Conservation (phyloP, 2,797 vertebrate genomes). For the Atherinosoma microstoma region DNA sequence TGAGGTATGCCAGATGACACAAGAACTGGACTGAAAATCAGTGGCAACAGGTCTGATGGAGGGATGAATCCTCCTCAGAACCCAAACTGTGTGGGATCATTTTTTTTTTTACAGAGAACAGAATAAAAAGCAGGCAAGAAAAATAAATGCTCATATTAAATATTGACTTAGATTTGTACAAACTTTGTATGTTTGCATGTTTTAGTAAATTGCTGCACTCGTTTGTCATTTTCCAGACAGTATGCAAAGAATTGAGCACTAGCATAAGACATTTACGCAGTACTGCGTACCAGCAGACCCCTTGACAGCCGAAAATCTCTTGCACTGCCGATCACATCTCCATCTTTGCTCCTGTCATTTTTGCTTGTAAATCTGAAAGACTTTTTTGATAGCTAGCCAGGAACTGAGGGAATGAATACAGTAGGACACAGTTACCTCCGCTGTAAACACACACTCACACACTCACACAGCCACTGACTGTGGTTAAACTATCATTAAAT, state of each 20-base stretch:
- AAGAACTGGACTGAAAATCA: neutral
- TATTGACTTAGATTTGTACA: neutral
- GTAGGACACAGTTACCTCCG: conserved; percentile 69
- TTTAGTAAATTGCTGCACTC: neutral
- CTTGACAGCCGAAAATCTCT: conserved; percentile 26
- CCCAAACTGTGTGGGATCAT: neutral
- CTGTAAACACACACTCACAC: conserved; percentile 68
- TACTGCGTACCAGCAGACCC: conserved; percentile 10
- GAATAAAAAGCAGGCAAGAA: neutral
- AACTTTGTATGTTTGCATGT: neutral
- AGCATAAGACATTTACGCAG: neutral
- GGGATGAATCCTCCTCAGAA: neutral
- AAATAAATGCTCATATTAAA: neutral
- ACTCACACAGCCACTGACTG: conserved; percentile 47
- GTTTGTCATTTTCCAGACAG: neutral
- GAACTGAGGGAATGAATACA: conserved; percentile 63
- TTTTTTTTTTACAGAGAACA: neutral
- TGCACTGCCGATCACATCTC: conserved; percentile 45
- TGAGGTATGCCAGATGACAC: neutral
- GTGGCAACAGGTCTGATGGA: neutral
- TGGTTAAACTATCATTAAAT: conserved; percentile 73
- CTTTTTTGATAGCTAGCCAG: conserved; percentile 70
- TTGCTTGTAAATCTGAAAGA: conserved; percentile 71
- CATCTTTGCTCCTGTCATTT: conserved; percentile 61
- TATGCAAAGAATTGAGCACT: neutral